Evolutionary conservation across 2,797 vertebrate genomes (phyloP), one percentile per base, ranked within the genome.

Genomic region (Enteromius trimaculatus): DNA sequence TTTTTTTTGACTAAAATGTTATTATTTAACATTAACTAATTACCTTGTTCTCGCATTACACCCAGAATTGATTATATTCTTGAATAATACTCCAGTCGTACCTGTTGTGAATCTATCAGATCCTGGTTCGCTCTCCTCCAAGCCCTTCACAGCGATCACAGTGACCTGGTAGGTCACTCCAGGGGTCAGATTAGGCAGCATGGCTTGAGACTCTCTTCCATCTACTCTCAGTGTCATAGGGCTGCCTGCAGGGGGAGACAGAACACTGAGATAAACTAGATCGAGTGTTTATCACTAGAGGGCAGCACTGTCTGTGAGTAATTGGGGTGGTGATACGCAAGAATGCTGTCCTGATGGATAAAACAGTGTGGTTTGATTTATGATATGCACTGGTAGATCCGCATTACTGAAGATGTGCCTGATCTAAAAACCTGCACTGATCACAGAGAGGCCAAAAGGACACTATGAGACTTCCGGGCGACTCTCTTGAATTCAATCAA

Each of bases 41-140:
- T 31, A 31, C 29, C 13, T 64, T 7, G 13, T 64, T 4, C 4
- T 58, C 26, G 23, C 55, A 26, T 64, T 64, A 31, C 14, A 31
- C 60, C 60, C 6, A 64, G 6, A 29, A 64, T 14, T 17, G 14
- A 64, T 64, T 26, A 13, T 26, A 13, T 16, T 62, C 7, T 34
- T 31, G 14, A 31, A 17, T 60, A 64, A 29, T 62, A 26, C 16
- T 64, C 2, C 31, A 34, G 62, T 65, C 7, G 1, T 77, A 97
- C 97, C 97, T 94, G 98, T 99, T 80, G 94, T 95, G 86, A 99
- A 92, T 0, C 86, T 94, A 84, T 96, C 97, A 0, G 96, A 96
- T 70, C 95, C 44, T 0, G 98, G 97, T 26, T 96, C 95, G 0
- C 98, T 99, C 90, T 99, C 97, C 80, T 97, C 94, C 78, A 96